Conservation (phyloP, 2,113 vertebrate species). For the Sakesphorus luctuosus region DNA sequence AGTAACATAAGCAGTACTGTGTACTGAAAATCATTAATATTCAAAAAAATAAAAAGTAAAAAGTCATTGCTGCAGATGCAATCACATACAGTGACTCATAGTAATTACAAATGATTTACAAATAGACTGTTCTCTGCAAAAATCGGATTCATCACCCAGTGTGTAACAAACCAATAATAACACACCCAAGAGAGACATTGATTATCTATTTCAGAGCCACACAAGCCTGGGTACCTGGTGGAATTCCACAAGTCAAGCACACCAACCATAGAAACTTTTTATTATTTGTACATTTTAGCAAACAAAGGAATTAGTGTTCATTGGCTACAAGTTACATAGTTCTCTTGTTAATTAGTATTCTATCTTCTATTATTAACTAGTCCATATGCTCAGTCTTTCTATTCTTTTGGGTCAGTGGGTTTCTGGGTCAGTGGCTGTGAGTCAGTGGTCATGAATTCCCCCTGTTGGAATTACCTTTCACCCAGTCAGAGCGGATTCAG, state of each 20-base stretch:
- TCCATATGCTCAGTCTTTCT: background rate
- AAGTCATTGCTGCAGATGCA: background rate
- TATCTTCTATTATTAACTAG: background rate
- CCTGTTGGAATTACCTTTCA: background rate
- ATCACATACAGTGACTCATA: background rate
- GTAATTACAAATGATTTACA: background rate
- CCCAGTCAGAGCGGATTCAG: background rate
- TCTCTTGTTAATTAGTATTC: background rate
- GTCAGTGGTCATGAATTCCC: fast-evolving
- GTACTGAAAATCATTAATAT: background rate
- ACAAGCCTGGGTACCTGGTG: background rate
- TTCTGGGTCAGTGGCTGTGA: background rate
- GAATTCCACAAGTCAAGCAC: background rate
- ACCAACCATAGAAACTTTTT: background rate
- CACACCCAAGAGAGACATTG: background rate
- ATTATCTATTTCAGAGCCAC: background rate
- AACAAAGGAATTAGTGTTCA: background rate
- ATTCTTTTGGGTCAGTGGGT: too few species aligned
- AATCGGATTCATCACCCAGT: background rate
- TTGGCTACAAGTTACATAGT: background rate
- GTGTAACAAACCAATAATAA: background rate
- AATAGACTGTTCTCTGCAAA: background rate
- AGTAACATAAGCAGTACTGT: background rate
- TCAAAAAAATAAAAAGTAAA: background rate
- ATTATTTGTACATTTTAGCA: background rate